Evolutionary conservation across 2,113 vertebrate genomes (phyloP), one percentile per base, ranked within the genome.

Genomic region (Rafetus swinhoei): DNA sequence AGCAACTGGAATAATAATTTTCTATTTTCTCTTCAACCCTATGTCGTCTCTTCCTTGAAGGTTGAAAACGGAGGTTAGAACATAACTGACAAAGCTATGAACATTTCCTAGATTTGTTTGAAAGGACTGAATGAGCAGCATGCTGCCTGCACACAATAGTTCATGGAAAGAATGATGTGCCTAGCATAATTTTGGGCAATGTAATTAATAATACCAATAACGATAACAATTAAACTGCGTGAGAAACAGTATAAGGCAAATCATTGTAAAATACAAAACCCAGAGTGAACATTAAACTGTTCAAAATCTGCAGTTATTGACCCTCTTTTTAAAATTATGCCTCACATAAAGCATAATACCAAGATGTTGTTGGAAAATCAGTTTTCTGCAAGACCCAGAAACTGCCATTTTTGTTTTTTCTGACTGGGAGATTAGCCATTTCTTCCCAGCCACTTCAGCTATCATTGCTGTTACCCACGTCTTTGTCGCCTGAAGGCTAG

Each of bases 401-500:
- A 94, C 87, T 91, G 53, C 84, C 93, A 45, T 92, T 94, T 81
- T 92, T 74, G 77, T 93, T 97, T 97, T 96, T 79, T 90, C 95
- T 93, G 93, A 74, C 95, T 3, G 11, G 21, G 69, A 39, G 69
- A 74, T 4, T 72, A 35, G 18, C 16, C 35, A 90, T 96, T 97
- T 94, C 90, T 79, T 92, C 79, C 81, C 45, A 45, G 45, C 45
- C 95, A 95, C 95, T 96, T 97, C 94, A 95, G 96, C 92, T 95
- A 93, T 95, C 93, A 93, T 85, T 56, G 86, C 96, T 92, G 53
- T 69, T 95, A 95, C 97, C 93, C 94, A 91, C 90, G 91, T 80
- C 88, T 97, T 59, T 93, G 93, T 92, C 97, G 91, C 86, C 88
- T 97, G 94, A 95, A 97, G 97, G 96, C 88, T 96, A 96, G 94